phyloP scores from a whole-genome alignment of 2,797 vertebrate species.

The Scomberomorus guttatus region DNA sequence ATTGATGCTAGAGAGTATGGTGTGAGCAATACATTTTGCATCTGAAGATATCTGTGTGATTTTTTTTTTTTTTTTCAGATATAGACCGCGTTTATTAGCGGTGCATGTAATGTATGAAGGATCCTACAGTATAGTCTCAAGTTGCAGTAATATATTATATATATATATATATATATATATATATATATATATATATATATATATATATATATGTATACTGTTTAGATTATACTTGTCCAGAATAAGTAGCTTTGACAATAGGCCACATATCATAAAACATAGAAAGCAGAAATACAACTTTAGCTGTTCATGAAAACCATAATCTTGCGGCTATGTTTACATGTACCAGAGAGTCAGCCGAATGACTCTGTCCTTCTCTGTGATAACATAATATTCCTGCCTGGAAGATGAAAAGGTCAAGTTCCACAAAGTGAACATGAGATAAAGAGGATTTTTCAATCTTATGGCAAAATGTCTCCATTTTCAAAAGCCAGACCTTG shows the following conservation, averaged over 20 bases:
- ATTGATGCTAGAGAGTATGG: conserved; percentile 61
- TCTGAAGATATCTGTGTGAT: conserved; percentile 10
- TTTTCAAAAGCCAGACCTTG: conserved; percentile 80
- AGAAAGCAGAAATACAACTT: neutral
- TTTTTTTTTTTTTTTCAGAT: conserved; percentile 3
- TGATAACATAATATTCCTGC: conserved; percentile 58
- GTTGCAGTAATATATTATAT: neutral
- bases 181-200: no score
- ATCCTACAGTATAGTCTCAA: neutral
- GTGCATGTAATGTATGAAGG: neutral
- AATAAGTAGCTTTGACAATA: neutral
- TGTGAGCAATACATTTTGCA: conserved; percentile 41
- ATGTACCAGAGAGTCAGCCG: conserved; percentile 11
- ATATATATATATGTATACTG: no score
- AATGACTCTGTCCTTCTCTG: conserved; percentile 38
- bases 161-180: no score
- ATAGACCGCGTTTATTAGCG: conserved; percentile 3
- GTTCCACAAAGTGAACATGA: conserved; percentile 75
- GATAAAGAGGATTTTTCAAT: conserved; percentile 77
- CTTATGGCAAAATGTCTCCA: conserved; percentile 77
- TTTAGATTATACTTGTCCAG: neutral
- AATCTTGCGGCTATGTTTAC: conserved; percentile 36
- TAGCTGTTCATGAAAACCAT: conserved; percentile 8
- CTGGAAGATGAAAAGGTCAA: conserved; percentile 74
- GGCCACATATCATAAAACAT: neutral